Conservation (phyloP, 2,113 vertebrate genomes). For the Indicator maculatus region DNA sequence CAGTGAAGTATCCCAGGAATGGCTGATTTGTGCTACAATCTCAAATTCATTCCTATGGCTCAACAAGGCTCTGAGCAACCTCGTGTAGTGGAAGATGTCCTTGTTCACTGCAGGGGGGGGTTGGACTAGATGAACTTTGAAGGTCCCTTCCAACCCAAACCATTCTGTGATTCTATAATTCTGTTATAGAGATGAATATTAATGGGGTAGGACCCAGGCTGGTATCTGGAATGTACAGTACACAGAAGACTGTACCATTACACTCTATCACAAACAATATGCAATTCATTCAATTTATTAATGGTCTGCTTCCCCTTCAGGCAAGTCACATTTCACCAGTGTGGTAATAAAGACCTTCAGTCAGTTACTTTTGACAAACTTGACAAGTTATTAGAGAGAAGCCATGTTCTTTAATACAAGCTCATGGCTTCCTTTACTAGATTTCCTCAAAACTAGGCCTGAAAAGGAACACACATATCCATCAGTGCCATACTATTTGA, state of each 20-base stretch:
- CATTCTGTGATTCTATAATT: too few relatives aligned
- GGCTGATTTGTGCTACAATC: background rate
- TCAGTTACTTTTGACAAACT: slow-evolving; percentile 80
- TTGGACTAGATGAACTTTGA: too few relatives aligned
- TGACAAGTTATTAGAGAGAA: slow-evolving; percentile 68
- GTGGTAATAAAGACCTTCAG: slow-evolving; percentile 72
- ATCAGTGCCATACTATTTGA: slow-evolving; percentile 48
- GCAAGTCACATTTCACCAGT: slow-evolving; percentile 72
- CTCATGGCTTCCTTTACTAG: slow-evolving; percentile 61
- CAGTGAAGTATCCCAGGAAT: background rate
- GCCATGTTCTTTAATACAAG: slow-evolving; percentile 75
- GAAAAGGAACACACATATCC: slow-evolving; percentile 65
- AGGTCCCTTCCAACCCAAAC: too few relatives aligned
- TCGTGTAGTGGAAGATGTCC: too few relatives aligned
- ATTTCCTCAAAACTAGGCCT: slow-evolving; percentile 70
- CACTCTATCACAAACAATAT: slow-evolving; percentile 64
- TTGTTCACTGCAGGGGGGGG: too few relatives aligned
- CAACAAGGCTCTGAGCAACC: too few relatives aligned
- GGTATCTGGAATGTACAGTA: slow-evolving; percentile 26
- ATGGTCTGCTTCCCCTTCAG: slow-evolving; percentile 72
- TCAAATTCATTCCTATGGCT: too few relatives aligned
- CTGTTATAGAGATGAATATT: background rate
- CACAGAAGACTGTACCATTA: slow-evolving; percentile 32
- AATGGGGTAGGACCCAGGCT: slow-evolving; percentile 11
- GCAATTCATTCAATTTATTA: slow-evolving; percentile 77